Evolutionary conservation across 1,140 invertebrate genomes (phyloP), one percentile per base, ranked within the genome.

Genomic region (Rhopalosiphum maidis): DNA sequence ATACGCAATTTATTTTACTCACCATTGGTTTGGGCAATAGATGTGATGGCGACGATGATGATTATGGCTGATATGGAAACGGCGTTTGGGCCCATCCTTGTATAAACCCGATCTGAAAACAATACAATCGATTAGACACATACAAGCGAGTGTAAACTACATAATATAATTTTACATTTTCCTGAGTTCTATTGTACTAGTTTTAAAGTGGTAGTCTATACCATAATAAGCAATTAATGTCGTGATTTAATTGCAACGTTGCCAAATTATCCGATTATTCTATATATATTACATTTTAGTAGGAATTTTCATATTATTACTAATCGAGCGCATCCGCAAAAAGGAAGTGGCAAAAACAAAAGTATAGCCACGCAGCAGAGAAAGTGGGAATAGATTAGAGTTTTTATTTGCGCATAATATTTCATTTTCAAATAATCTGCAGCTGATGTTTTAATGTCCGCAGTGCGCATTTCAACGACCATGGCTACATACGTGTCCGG

Each of bases 51-150:
- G 88, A 25, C 15, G 37, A 68, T 30, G 54, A 23, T n/a, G 37
- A 90, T 68, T 60, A 68, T 68, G 54, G 55, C 89, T 68, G 23
- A 43, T 43, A n/a, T n/a, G 25, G 35, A 68, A 11, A 68, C 89
- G 37, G 55, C 89, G 55, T 43, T 90, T 30, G 89, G 25, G 25
- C 89, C 89, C 89, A 90, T 90, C 55, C 15, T 90, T 43, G 41
- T 41, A 55, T 15, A n/a, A 35, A 60, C 0, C 88, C 54, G 35
- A 68, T 68, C 89, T 90, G 25, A 68, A 90, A 90, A 46, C 3
- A 86, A 86, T 43, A 46, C 83, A 43, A 43, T 15, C 11, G 9
- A 86, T 83, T 18, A 37, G 22, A 83, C 22, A 83, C 21, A 21
- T 82, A 11, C 77, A 83, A 6, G 22, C 8, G 22, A 37, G 23